Percentiles rank a stretch among this genome's conserved stretches.
These are phyloP conservation scores for Rhopalosiphum maidis DNA, from an alignment of 1,140 invertebrate species.

Conservation along the genomic window DNA sequence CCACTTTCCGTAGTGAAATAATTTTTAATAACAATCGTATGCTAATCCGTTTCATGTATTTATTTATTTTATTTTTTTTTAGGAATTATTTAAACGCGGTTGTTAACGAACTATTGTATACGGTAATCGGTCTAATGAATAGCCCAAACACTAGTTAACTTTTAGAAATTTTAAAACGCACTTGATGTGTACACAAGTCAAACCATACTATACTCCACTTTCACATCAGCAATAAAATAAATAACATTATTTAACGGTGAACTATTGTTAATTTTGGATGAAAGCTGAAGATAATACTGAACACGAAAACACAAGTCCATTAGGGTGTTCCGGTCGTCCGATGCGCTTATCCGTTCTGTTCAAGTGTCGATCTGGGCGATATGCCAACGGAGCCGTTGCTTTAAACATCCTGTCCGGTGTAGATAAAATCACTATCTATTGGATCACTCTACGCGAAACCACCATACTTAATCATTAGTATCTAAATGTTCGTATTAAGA, in stretches of 20 bases:
- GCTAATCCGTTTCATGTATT: too few relatives aligned
- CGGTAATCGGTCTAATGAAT: not conserved
- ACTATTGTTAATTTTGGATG: not conserved
- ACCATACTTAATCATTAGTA: not conserved
- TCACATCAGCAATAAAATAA: not conserved
- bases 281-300: not conserved
- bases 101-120: not conserved
- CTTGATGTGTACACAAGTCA: not conserved
- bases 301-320: not conserved
- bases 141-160: not conserved
- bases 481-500: not conserved
- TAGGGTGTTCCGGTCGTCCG: not conserved
- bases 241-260: not conserved
- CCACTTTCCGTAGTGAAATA: too few relatives aligned
- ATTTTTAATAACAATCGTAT: too few relatives aligned
- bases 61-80: too few relatives aligned
- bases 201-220: not conserved
- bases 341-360: not conserved
- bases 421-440: not conserved
- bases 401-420: not conserved
- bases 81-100: not conserved
- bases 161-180: not conserved
- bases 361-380: conserved; percentile 3
- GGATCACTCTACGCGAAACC: not conserved
- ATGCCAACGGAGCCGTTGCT: not conserved